phyloP scores from a whole-genome alignment of 2,888 invertebrate species.

The Lutraria lutraria region DNA sequence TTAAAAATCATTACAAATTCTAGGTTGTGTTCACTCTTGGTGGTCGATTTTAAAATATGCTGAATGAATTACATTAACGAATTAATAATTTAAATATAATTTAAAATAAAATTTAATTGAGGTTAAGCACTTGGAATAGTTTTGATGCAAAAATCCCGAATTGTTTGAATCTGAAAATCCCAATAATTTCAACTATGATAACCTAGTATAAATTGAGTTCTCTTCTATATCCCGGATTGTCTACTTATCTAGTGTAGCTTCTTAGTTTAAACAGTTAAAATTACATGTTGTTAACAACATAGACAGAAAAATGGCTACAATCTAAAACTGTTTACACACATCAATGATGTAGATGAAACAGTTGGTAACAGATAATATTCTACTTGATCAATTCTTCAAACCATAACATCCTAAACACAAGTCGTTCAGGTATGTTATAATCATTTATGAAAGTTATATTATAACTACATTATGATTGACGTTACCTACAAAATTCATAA shows the following conservation, averaged over 20 bases:
- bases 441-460: slow-evolving; percentile 19
- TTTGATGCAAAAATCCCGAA: not conserved
- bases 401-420: not conserved
- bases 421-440: not conserved
- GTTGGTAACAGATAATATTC: not conserved
- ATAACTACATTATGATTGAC: not conserved
- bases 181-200: not conserved
- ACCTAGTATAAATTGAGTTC: not conserved
- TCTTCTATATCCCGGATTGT: not conserved
- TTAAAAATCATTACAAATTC: not conserved
- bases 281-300: not conserved
- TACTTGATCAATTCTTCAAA: not conserved
- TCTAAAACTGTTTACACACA: not conserved
- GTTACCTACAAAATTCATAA: not conserved
- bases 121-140: not conserved
- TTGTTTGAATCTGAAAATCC: not conserved
- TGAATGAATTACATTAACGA: slow-evolving; percentile 1
- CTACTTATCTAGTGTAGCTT: not conserved
- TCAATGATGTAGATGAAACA: not conserved
- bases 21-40: slow-evolving; percentile 13
- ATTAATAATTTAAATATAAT: not conserved
- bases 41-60: not conserved
- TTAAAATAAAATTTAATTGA: not conserved
- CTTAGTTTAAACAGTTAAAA: not conserved
- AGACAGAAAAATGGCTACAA: not conserved